Evolutionary conservation across 2,113 vertebrate genomes (phyloP).

Genomic region (Cariama cristata): DNA sequence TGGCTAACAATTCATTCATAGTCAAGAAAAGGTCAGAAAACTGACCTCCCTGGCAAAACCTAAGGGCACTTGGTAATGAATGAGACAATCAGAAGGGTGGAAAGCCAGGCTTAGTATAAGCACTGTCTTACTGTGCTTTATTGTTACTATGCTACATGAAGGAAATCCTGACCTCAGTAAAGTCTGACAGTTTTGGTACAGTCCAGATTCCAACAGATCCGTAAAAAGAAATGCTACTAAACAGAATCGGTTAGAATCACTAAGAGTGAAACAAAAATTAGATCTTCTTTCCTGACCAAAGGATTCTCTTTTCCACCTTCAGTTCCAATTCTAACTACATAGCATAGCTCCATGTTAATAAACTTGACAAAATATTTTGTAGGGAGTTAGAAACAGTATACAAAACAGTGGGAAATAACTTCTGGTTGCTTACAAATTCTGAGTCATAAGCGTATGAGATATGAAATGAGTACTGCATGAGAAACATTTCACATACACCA

Average conservation of each 20-base stretch:
- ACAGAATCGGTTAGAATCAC: neutral
- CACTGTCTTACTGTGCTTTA: neutral
- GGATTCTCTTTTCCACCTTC: neutral
- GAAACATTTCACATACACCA: neutral
- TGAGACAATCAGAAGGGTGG: neutral
- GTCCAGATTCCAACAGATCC: neutral
- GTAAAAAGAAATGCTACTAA: neutral
- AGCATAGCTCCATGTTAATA: neutral
- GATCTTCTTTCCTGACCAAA: neutral
- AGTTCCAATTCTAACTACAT: neutral
- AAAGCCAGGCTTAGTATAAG: neutral
- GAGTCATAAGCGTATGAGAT: neutral
- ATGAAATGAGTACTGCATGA: neutral
- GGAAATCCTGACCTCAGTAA: neutral
- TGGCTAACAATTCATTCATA: neutral
- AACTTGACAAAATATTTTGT: neutral
- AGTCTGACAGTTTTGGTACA: neutral
- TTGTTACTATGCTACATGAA: neutral
- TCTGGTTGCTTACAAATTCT: constrained; percentile 1
- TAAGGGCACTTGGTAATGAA: neutral
- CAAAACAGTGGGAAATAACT: neutral
- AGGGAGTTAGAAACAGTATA: neutral
- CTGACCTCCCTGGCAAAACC: neutral
- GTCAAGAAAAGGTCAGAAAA: neutral
- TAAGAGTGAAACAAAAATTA: neutral